Base-by-base conservation (phyloP, 2,888 invertebrate genomes). In the Philonicus albiceps region DNA sequence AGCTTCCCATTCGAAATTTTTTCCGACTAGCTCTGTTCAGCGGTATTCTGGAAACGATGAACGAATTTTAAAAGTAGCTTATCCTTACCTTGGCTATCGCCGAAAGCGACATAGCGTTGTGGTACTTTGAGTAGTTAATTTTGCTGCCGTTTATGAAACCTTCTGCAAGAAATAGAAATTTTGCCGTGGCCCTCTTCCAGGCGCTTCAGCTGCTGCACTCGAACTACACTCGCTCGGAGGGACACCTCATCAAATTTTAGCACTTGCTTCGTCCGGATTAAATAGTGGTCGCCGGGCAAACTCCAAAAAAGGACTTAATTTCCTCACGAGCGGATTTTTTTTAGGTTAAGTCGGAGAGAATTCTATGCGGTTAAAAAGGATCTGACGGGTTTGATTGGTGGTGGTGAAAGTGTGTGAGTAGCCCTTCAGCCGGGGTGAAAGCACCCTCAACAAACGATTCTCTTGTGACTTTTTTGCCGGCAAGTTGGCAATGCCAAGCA, bases 71-170 rank as follows among this genome's bases (percentile, higher is more conserved):
- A 73, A 34, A 16, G 16, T 34, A 3, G 11, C 22, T n/a, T n/a
- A 22, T 73, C 91, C 92, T 90, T 93, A 95, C 95, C 94, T 95
- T 95, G 90, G 94, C 94, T 93, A 95, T 93, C 91, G 93, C 94
- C 92, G 94, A 92, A 87, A 92, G 90, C 90, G 92, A 94, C 93
- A 94, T 94, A 92, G 93, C 93, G 91, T 94, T 94, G 93, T 94
- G 94, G 92, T 94, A 94, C 93, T 95, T 95, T 89, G 94, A 93
- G 92, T 94, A 94, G 93, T 93, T 94, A 94, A 95, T 95, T 93
- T 94, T 94, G 94, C 90, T 90, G 92, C 91, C 91, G 91, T 92
- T 91, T 89, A 88, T 87, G 85, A 34, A 80, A 74, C 74, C 53
- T 53, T 31, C 7, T 72, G 19, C 7, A 3, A 2, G n/a, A 72